A percentile compares a stretch with the other conserved stretches of the same genome.
phyloP scores from a whole-genome alignment of 2,113 vertebrate genomes.

The Gavia stellata region DNA sequence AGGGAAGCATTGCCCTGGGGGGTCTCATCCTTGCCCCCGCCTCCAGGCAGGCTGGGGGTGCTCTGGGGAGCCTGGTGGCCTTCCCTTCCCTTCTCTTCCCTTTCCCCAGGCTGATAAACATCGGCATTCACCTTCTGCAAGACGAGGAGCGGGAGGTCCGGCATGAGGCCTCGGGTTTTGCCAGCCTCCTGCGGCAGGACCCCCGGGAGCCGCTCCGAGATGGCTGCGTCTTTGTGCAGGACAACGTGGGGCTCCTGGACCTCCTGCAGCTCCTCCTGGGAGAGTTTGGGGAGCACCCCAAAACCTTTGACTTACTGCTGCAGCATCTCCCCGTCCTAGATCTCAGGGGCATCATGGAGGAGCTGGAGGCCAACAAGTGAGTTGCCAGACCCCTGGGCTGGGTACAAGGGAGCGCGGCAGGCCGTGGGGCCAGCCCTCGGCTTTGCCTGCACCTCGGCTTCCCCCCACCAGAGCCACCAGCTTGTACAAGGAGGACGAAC shows the following conservation, averaged over 20 bases:
- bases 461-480: conserved; percentile 62
- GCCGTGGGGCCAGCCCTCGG: fast-evolving
- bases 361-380: conserved; percentile 67
- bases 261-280: conserved; percentile 76
- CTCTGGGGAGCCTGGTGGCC: fast-evolving
- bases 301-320: conserved; percentile 72
- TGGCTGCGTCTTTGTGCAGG: conserved; percentile 65
- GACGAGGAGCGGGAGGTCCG: conserved; percentile 82
- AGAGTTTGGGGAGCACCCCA: conserved; percentile 62
- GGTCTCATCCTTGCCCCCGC: not conserved
- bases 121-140: conserved; percentile 80
- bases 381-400: not conserved
- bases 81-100: not conserved
- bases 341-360: conserved; percentile 63
- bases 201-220: not conserved
- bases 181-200: conserved; percentile 33
- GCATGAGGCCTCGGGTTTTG: conserved; percentile 67
- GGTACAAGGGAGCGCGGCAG: fast-evolving
- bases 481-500: conserved; percentile 84
- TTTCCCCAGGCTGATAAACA: conserved; percentile 71
- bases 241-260: conserved; percentile 69
- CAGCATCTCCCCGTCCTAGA: conserved; percentile 73
- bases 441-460: not conserved
- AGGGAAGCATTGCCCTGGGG: not conserved
- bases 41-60: not conserved